phyloP scores from a whole-genome alignment of 2,888 invertebrate genomes.

The Automeris io region DNA sequence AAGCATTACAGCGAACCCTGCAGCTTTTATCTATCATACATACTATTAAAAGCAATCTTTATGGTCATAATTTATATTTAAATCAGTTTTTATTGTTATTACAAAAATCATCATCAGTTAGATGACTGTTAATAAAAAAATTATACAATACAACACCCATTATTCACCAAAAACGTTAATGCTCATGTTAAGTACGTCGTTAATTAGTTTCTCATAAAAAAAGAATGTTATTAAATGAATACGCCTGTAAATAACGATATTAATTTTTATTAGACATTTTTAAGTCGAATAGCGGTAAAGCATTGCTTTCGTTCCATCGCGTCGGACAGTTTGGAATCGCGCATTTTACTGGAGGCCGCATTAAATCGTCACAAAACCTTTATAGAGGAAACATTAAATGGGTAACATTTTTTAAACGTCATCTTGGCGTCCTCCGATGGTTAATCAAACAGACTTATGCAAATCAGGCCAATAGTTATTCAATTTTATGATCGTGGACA shows the following conservation, averaged over 20 bases:
- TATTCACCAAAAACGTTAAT: conserved; percentile 17
- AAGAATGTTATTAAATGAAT: conserved; percentile 36
- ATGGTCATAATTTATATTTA: no score
- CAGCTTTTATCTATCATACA: no score
- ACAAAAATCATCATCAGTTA: no score
- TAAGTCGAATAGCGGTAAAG: conserved; percentile 52
- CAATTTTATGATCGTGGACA: conserved; percentile 50
- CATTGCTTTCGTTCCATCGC: conserved; percentile 42
- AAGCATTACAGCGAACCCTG: no score
- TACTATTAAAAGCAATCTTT: no score
- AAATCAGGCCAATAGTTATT: conserved; percentile 57
- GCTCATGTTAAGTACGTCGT: conserved; percentile 34
- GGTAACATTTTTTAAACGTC: conserved; percentile 46
- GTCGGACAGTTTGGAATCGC: conserved; percentile 42
- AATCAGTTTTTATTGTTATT: no score
- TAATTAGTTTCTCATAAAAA: conserved; percentile 41
- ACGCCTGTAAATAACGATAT: conserved; percentile 47
- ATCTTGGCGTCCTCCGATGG: conserved; percentile 40
- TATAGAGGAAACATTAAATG: conserved; percentile 54
- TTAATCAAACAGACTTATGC: conserved; percentile 59
- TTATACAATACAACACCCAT: no score
- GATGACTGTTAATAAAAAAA: conserved; percentile 5
- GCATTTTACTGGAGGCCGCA: conserved; percentile 39
- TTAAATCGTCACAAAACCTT: no score
- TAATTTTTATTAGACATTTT: conserved; percentile 54